Evolutionary conservation across 1,140 invertebrate genomes (phyloP).

Genomic region (Drosophila repleta): DNA sequence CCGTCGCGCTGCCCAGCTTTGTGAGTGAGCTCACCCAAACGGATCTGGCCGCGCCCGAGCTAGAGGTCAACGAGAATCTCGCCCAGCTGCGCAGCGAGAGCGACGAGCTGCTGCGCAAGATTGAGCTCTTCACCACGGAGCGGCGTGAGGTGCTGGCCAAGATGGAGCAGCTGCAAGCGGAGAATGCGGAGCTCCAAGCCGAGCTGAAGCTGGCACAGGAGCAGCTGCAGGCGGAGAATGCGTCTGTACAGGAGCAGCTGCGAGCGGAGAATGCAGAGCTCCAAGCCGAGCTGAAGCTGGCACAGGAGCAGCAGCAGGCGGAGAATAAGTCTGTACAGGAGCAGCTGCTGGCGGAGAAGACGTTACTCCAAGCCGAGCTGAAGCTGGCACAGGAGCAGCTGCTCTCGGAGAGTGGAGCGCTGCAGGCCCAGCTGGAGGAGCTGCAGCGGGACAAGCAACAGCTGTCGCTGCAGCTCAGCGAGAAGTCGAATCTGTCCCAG

Average conservation of each 20-base stretch:
- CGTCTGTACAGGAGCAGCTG: constrained; percentile 83
- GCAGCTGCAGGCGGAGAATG: constrained; percentile 87
- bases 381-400: constrained; percentile 84
- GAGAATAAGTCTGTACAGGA: constrained; percentile 66
- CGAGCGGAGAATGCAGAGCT: constrained; percentile 86
- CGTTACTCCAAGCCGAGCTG: constrained; percentile 72
- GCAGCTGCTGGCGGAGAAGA: constrained; percentile 87
- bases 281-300: constrained; percentile 84
- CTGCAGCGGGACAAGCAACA: constrained; percentile 53
- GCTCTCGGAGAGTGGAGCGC: constrained; percentile 86
- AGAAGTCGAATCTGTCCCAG: constrained; percentile 66
- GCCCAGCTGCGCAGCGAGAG: constrained; percentile 85
- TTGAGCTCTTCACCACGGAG: constrained; percentile 88
- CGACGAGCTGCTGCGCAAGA: constrained; percentile 87
- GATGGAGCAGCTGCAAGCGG: constrained; percentile 87
- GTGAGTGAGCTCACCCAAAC: constrained; percentile 75
- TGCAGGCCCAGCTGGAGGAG: constrained; percentile 69
- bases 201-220: constrained; percentile 85
- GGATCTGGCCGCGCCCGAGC: constrained; percentile 73
- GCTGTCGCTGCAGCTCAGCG: constrained; percentile 53
- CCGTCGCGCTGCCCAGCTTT: constrained; percentile 71
- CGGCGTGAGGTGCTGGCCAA: constrained; percentile 88
- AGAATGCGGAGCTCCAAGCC: constrained; percentile 85
- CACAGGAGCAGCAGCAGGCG: constrained; percentile 83
- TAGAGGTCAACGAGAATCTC: constrained; percentile 85